phyloP scores from a whole-genome alignment of 2,113 vertebrate species.

The Holacanthus passer region DNA sequence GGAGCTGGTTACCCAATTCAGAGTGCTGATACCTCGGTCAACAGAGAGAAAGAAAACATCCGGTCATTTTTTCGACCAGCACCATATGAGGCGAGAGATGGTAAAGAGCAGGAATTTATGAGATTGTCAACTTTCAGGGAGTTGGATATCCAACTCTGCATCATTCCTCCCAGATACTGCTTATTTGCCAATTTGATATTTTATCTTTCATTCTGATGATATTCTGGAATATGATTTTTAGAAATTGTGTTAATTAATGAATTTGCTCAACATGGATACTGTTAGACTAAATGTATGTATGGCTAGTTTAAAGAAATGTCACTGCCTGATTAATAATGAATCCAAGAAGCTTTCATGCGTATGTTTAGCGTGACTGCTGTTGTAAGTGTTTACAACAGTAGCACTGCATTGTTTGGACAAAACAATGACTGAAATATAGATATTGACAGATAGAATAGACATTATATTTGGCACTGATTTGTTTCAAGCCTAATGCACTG shows the following conservation, averaged over 20 bases:
- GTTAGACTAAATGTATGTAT: too few relatives aligned
- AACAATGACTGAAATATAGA: too few relatives aligned
- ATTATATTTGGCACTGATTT: too few relatives aligned
- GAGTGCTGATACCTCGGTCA: constrained; percentile 46
- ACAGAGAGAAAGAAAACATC: constrained; percentile 89
- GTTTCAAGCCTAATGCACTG: too few relatives aligned
- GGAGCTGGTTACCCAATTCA: constrained; percentile 82
- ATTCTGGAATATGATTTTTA: not conserved
- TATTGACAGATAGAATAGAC: too few relatives aligned
- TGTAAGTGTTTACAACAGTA: not conserved
- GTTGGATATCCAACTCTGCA: not conserved
- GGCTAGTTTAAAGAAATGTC: too few relatives aligned
- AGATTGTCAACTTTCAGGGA: not conserved
- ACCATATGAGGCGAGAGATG: constrained; percentile 82
- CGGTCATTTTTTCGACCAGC: constrained; percentile 80
- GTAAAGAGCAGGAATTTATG: constrained; percentile 72
- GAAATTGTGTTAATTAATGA: not conserved
- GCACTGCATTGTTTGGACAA: not conserved
- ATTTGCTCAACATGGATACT: too few relatives aligned
- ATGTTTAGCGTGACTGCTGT: not conserved
- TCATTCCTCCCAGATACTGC: not conserved
- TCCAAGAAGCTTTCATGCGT: not conserved
- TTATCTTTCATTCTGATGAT: not conserved
- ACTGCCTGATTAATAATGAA: not conserved
- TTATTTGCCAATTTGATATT: not conserved